phyloP scores from a whole-genome alignment of 2,888 invertebrate genomes.

The Dendrolimus pini region DNA sequence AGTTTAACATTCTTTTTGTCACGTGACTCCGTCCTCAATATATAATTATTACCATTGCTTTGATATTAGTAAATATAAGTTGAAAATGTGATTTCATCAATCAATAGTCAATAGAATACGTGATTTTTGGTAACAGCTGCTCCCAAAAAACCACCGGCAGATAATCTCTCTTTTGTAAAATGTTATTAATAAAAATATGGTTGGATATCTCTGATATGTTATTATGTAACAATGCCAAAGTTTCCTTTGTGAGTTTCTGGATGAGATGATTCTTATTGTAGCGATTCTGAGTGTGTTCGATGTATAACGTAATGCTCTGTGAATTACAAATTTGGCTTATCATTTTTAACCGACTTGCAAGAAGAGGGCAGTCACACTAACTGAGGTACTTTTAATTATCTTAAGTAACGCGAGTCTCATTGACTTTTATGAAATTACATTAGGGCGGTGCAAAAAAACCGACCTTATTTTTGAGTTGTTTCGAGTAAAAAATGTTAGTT shows the following conservation, averaged over 20 bases:
- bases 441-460: too few relatives aligned
- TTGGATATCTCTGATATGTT: slow-evolving; percentile 58
- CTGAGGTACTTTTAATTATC: too few relatives aligned
- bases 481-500: too few relatives aligned
- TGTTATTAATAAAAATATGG: slow-evolving; percentile 75
- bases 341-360: not conserved
- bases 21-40: too few relatives aligned
- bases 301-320: not conserved
- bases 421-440: too few relatives aligned
- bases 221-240: slow-evolving; percentile 56
- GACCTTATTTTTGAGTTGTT: too few relatives aligned
- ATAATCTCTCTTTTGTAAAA: slow-evolving; percentile 70
- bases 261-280: slow-evolving; percentile 53
- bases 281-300: slow-evolving; percentile 19
- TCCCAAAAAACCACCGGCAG: slow-evolving; percentile 50
- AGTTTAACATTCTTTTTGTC: too few relatives aligned
- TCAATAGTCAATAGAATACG: slow-evolving; percentile 12
- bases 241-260: slow-evolving; percentile 62
- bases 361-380: too few relatives aligned
- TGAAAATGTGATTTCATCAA: not conserved
- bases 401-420: too few relatives aligned
- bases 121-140: slow-evolving; percentile 52
- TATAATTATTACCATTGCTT: too few relatives aligned
- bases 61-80: too few relatives aligned
- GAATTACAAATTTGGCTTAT: slow-evolving; percentile 1